phyloP scores from a whole-genome alignment of 1,140 invertebrate species.

The Zaprionus lachaisei region DNA sequence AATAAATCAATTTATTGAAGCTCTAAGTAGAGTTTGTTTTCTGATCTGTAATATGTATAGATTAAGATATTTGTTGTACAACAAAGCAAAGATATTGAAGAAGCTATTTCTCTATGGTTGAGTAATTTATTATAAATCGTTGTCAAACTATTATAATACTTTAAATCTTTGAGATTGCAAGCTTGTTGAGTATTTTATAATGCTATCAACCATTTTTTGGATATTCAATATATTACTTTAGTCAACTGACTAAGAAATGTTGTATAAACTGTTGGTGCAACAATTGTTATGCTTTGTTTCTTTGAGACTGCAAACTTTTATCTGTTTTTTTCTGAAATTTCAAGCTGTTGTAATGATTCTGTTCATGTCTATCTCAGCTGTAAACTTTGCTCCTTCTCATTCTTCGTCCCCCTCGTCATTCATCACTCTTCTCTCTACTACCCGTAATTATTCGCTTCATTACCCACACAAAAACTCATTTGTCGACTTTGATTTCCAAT shows the following conservation, averaged over 20 bases:
- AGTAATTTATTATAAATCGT: not conserved
- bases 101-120: not conserved
- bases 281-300: not conserved
- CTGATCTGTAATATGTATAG: not conserved
- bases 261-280: not conserved
- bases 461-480: conserved; percentile 2
- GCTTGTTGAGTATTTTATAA: not conserved
- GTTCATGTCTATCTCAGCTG: not conserved
- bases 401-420: too few species aligned
- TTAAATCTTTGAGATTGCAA: not conserved
- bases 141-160: not conserved
- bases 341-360: not conserved
- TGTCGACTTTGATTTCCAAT: conserved; percentile 63
- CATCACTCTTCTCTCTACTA: not conserved
- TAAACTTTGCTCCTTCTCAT: not conserved
- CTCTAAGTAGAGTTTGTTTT: not conserved
- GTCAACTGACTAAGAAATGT: not conserved
- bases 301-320: not conserved
- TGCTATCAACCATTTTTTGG: not conserved
- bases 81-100: not conserved
- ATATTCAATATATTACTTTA: not conserved
- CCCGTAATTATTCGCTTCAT: not conserved
- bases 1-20: not conserved
- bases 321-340: not conserved
- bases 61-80: not conserved